phyloP scores from a whole-genome alignment of 1,140 invertebrate genomes.

The Apis mellifera region DNA sequence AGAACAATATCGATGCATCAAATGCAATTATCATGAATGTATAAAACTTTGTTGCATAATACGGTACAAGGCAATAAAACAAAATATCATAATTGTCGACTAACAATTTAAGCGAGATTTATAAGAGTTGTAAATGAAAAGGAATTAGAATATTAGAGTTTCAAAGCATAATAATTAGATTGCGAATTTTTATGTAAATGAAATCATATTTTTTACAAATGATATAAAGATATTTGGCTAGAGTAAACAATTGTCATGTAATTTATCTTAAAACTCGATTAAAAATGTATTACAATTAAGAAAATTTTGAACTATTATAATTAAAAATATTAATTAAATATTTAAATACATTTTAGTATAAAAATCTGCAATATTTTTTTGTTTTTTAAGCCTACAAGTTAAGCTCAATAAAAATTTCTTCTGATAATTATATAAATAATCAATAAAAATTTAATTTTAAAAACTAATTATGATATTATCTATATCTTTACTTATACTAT shows the following conservation, averaged over 20 bases:
- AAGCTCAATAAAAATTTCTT: neutral
- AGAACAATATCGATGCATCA: too few relatives aligned
- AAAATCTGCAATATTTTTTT: neutral
- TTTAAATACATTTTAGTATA: too few relatives aligned
- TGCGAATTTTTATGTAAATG: too few relatives aligned
- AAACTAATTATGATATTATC: neutral
- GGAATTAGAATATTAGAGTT: neutral
- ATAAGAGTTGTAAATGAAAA: neutral
- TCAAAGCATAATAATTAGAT: too few relatives aligned
- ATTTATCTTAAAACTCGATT: too few relatives aligned
- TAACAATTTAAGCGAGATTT: neutral
- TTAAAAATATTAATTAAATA: too few relatives aligned
- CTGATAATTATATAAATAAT: neutral
- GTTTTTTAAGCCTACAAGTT: neutral
- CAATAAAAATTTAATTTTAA: constrained; percentile 2
- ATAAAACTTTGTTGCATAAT: neutral
- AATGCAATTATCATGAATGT: neutral
- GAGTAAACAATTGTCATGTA: too few relatives aligned
- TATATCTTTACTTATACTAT: neutral
- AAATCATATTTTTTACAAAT: too few relatives aligned
- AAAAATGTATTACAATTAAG: too few relatives aligned
- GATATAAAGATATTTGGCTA: too few relatives aligned
- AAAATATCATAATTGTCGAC: neutral
- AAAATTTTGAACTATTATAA: too few relatives aligned
- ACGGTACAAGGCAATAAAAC: neutral